phyloP scores from a whole-genome alignment of 2,888 invertebrate species.

The Sinelater perroti region DNA sequence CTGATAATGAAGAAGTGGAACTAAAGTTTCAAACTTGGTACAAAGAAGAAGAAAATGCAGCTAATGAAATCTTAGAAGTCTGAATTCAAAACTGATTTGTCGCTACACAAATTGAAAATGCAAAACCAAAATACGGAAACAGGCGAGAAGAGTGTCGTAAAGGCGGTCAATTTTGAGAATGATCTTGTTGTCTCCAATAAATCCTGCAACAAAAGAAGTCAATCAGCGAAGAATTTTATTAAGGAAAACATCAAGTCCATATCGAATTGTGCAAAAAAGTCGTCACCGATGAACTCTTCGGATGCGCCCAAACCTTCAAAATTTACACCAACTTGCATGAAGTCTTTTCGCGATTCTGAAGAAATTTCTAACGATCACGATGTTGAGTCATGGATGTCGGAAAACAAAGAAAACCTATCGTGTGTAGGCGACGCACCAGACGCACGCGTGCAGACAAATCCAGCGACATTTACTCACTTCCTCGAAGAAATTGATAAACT shows the following conservation, averaged over 20 bases:
- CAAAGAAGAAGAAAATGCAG: slow-evolving; percentile 37
- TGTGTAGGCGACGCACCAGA: no score
- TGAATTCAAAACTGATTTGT: slow-evolving; percentile 30
- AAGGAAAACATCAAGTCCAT: slow-evolving; percentile 27
- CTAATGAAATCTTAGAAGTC: slow-evolving; percentile 13
- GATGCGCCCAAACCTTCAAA: slow-evolving; percentile 22
- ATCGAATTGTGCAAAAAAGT: neutral
- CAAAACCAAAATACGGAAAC: slow-evolving; percentile 14
- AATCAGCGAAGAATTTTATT: slow-evolving; percentile 27
- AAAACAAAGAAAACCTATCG: neutral
- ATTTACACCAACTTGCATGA: slow-evolving; percentile 41
- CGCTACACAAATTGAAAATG: slow-evolving; percentile 26
- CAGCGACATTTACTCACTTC: slow-evolving; percentile 50
- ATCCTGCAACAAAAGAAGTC: no score
- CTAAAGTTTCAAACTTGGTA: slow-evolving; percentile 43
- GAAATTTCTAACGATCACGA: slow-evolving; percentile 13
- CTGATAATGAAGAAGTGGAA: slow-evolving; percentile 19
- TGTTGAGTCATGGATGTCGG: slow-evolving; percentile 53
- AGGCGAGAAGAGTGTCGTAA: slow-evolving; percentile 11
- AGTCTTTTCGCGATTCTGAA: slow-evolving; percentile 40
- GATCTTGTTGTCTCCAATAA: no score
- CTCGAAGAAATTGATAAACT: slow-evolving; percentile 47
- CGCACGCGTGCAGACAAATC: no score
- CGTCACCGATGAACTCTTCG: neutral
- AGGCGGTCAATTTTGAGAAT: no score